Base-by-base conservation (phyloP, 2,113 vertebrate species). In the Talpa occidentalis region DNA sequence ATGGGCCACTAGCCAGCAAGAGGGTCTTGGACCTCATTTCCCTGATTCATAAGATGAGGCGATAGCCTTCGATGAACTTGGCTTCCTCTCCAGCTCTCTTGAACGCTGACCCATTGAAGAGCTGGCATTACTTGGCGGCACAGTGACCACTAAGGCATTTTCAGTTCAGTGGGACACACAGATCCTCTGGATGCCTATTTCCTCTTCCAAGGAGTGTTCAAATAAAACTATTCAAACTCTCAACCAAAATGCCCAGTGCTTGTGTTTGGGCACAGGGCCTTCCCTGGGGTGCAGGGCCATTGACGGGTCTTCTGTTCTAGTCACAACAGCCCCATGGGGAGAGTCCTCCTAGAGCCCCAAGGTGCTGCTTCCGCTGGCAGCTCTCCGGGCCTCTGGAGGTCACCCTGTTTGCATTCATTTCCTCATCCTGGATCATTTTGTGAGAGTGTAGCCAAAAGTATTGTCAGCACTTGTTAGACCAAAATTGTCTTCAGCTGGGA, bases 181-280 rank as follows among this genome's bases (percentile, higher is more conserved):
- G 78, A 28, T 40, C 72, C 66, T 86, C 22, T 64, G 28, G 2
- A 3, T 62, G 19, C 66, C 12, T 19, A 1, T 69, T 64, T 76
- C n/a, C 80, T 22, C 47, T 10, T 56, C 70, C 49, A 16, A 22
- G 37, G 9, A 4, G 26, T 86, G 16, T 26, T 44, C 6, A 82
- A 70, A 47, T 78, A n/a, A 66, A 69, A 59, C 19, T 42, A 49
- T 59, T 67, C 56, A 26, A 5, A n/a, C 19, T 84, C 52, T 42
- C 21, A 30, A 26, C 40, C 0, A 3, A 77, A 69, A 62, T 42
- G n/a, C 35, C 49, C 10, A 1, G 0, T 7, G 30, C 37, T 32
- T 5, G 16, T 12, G 12, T 22, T 67, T 49, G 1, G 0, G 17
- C 32, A 16, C 7, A 3, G 6, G 15, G 11, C 47, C 11, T 67